Percentiles rank a stretch among this genome's conserved stretches.
These are phyloP conservation scores for Delphinus delphis DNA, from an alignment of 2,113 vertebrate genomes.

Conservation along the genomic window DNA sequence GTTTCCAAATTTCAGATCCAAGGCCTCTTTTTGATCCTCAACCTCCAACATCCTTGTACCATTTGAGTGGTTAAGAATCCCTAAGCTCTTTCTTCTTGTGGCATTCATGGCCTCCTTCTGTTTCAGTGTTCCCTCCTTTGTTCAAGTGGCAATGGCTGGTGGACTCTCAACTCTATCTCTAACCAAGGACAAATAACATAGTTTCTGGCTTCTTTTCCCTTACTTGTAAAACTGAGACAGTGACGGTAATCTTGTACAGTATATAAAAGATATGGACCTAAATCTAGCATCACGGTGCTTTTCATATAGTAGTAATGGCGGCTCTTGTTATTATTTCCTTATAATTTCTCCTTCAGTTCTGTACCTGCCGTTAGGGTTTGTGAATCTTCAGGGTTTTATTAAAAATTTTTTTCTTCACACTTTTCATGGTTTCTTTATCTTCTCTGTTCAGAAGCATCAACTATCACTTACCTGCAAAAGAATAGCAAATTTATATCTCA, in stretches of 20 bases:
- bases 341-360: neutral
- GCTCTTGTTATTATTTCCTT: neutral
- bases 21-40: neutral
- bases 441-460: neutral
- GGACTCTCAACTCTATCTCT: neutral
- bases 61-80: neutral
- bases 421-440: neutral
- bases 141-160: neutral
- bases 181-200: neutral
- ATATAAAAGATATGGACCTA: neutral
- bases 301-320: neutral
- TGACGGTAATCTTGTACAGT: neutral
- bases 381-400: neutral
- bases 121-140: neutral
- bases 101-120: neutral
- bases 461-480: neutral
- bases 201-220: neutral
- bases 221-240: neutral
- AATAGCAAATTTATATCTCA: neutral
- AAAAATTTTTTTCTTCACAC: neutral
- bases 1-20: neutral
- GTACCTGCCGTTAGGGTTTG: neutral
- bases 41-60: neutral
- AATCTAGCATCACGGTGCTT: neutral
- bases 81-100: neutral